Base-by-base conservation (phyloP, 2,113 vertebrate genomes). In the Chionodraco myersi region DNA sequence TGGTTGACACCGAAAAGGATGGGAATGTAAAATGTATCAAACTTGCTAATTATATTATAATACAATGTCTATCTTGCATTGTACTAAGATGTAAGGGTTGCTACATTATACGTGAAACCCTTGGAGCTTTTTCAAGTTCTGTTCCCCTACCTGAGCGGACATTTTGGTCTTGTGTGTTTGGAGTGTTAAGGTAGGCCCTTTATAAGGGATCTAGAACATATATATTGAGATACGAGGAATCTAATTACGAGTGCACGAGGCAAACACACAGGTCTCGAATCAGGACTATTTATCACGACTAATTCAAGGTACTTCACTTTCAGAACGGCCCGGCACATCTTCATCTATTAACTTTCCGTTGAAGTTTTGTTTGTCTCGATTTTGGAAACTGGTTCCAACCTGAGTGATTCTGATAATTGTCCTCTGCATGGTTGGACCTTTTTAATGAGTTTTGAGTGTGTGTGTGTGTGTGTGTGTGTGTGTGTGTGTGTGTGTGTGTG, bases 341-440 rank as follows among this genome's bases (percentile, higher is more conserved):
- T 47, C 45, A 48, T 73, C n/a, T 8, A 1, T 70, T 69, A 34
- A 57, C 23, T 23, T 72, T n/a, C 36, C 2, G 6, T 36, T 36
- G 8, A 57, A 21, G 2, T 45, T 72, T 30, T 30, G 26, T n/a
- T 11, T 45, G 36, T 62, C 5, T 69, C 14, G 9, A 48, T 77
- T 69, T 56, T 16, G 23, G 7, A 72, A 45, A 51, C 49, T 61
- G 45, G 58, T 70, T 87, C 57, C 70, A 73, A 84, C 84, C 82
- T 15, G 77, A 87, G 67, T 75, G 78, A 41, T 72, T 85, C 66
- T 48, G 70, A 80, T 89, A 82, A 81, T 79, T 85, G 84, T 83
- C 72, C 79, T 90, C 82, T 57, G 89, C 86, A 83, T 76, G 80
- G 78, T 52, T 84, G 82, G 88, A 75, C 82, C 67, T 64, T 87